phyloP scores from a whole-genome alignment of 2,888 invertebrate genomes.

The Dyspetes luteomarginatus region DNA sequence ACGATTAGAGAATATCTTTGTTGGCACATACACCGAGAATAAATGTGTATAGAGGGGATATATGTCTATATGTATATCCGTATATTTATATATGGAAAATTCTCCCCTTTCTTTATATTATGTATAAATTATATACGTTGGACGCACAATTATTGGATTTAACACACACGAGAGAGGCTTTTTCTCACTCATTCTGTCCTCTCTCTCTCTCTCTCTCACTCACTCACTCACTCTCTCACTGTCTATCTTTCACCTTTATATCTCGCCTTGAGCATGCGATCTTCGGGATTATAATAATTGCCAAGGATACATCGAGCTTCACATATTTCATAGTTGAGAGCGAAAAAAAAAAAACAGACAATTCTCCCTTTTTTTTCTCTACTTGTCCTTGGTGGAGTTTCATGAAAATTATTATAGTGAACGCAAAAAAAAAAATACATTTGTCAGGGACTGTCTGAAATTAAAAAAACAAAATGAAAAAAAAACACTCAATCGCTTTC shows the following conservation, averaged over 20 bases:
- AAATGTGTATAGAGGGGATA: neutral
- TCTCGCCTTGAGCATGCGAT: slow-evolving; percentile 64
- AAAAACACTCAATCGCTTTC: neutral
- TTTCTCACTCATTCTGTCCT: neutral
- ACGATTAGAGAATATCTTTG: slow-evolving; percentile 43
- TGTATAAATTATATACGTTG: slow-evolving; percentile 61
- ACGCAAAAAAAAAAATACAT: too few relatives aligned
- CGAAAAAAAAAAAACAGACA: neutral
- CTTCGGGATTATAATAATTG: slow-evolving; percentile 48
- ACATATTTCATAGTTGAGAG: slow-evolving; percentile 30
- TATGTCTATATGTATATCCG: neutral
- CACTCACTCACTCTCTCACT: slow-evolving; percentile 33
- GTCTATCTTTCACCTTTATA: slow-evolving; percentile 30
- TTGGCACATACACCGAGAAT: slow-evolving; percentile 26
- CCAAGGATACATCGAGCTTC: neutral
- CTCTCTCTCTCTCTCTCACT: slow-evolving; percentile 15
- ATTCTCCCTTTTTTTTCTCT: neutral
- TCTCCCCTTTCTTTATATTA: slow-evolving; percentile 31
- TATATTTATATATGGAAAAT: neutral
- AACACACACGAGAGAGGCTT: slow-evolving; percentile 38
- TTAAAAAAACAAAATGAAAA: too few relatives aligned
- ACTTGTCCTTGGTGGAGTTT: neutral
- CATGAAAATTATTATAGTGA: neutral
- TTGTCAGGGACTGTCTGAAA: too few relatives aligned
- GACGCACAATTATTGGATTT: slow-evolving; percentile 63